phyloP scores from a whole-genome alignment of 1,140 invertebrate genomes.

The Scylla paramamosain region DNA sequence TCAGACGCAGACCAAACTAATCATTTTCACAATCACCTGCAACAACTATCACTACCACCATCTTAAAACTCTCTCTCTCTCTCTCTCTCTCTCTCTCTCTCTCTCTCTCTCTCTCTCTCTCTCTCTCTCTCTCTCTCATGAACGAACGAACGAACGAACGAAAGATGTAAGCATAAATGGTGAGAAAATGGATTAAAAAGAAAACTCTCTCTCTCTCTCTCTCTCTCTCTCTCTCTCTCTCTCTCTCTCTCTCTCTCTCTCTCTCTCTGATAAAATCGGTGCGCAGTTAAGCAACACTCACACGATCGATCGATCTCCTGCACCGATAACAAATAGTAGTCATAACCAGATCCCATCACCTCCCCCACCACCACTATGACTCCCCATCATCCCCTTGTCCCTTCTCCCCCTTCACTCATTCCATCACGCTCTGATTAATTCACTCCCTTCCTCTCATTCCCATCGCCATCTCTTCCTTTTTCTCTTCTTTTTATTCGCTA shows the following conservation, averaged over 20 bases:
- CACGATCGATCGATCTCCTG: not conserved
- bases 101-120: constrained; percentile 29
- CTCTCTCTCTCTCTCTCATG: not conserved
- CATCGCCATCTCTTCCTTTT: too few species aligned
- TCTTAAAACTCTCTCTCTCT: not conserved
- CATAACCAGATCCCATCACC: not conserved
- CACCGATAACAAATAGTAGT: not conserved
- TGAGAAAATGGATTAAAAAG: not conserved
- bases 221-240: not conserved
- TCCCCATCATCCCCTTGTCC: too few species aligned
- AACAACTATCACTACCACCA: not conserved
- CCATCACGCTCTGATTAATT: too few species aligned
- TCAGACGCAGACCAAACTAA: too few species aligned
- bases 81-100: constrained; percentile 29
- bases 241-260: not conserved
- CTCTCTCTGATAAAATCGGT: not conserved
- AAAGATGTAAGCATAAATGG: not conserved
- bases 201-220: not conserved
- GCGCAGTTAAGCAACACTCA: not conserved
- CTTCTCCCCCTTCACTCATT: too few species aligned
- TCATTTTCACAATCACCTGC: not conserved
- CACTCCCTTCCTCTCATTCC: too few species aligned
- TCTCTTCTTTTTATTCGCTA: too few species aligned
- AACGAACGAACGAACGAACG: not conserved
- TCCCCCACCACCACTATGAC: too few species aligned